phyloP scores from a whole-genome alignment of 2,888 invertebrate genomes.

The Melinopterus prodromus region DNA sequence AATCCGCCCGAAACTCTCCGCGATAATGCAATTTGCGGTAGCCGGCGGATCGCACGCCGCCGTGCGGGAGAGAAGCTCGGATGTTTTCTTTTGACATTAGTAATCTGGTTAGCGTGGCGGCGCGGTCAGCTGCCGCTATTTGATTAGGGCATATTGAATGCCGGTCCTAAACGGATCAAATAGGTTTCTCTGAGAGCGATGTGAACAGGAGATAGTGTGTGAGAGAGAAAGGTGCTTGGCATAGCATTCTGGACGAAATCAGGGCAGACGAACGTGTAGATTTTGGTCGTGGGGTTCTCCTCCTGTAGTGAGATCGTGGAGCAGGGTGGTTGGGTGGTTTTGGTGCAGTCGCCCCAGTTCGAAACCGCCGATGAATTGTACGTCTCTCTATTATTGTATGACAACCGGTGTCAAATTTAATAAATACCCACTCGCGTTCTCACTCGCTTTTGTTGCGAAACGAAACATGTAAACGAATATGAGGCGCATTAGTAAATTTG shows the following conservation, averaged over 20 bases:
- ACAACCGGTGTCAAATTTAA: conserved; percentile 4
- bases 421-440: not conserved
- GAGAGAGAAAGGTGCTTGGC: conserved; percentile 35
- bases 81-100: conserved; percentile 47
- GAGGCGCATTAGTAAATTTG: not conserved
- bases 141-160: conserved; percentile 52
- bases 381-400: conserved; percentile 4
- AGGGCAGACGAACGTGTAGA: conserved; percentile 24
- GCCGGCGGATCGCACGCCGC: conserved; percentile 30
- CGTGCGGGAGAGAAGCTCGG: conserved; percentile 34
- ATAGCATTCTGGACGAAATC: conserved; percentile 32
- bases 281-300: not conserved
- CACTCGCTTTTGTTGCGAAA: not conserved
- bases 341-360: not conserved
- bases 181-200: conserved; percentile 34
- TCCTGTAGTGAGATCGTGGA: not conserved
- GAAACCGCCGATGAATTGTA: conserved; percentile 4
- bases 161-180: conserved; percentile 50
- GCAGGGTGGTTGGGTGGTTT: not conserved
- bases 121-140: conserved; percentile 50
- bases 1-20: not conserved
- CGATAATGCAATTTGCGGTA: conserved; percentile 32
- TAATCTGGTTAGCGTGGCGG: conserved; percentile 46
- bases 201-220: not conserved
- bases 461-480: not conserved